A percentile compares a stretch with the other conserved stretches of the same genome.
phyloP scores from a whole-genome alignment of 2,797 vertebrate species.

The Arvicola amphibius region DNA sequence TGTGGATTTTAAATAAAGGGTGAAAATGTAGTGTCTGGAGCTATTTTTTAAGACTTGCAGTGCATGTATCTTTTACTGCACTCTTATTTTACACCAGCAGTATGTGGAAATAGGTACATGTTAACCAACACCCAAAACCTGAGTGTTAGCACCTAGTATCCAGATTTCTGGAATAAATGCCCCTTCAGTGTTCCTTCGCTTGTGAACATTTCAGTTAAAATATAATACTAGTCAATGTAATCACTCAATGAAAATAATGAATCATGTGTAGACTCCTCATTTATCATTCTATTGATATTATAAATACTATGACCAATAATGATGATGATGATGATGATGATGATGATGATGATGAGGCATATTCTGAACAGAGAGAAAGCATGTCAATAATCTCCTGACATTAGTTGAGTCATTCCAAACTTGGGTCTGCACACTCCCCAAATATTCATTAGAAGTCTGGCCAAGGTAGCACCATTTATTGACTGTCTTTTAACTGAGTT shows the following conservation, averaged over 20 bases:
- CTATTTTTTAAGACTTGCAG: not conserved
- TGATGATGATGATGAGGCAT: no score
- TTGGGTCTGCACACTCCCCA: slow-evolving; percentile 74
- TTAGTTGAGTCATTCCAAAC: slow-evolving; percentile 70
- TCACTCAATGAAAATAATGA: not conserved
- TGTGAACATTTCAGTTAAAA: not conserved
- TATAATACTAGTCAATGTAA: not conserved
- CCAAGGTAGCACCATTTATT: slow-evolving; percentile 82
- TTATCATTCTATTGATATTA: not conserved
- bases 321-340: no score
- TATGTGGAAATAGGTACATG: not conserved
- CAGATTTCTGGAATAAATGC: not conserved
- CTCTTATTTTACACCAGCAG: not conserved
- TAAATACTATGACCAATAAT: not conserved
- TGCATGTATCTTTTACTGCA: not conserved
- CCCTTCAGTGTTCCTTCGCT: not conserved
- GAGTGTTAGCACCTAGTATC: not conserved
- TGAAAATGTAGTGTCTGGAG: not conserved
- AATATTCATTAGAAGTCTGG: slow-evolving; percentile 84
- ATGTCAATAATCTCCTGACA: slow-evolving; percentile 74
- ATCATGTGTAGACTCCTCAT: not conserved
- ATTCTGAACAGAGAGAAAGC: slow-evolving; percentile 76
- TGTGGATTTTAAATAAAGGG: not conserved
- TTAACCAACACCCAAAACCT: not conserved
- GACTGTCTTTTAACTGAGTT: slow-evolving; percentile 84